phyloP scores from a whole-genome alignment of 2,113 vertebrate species.

The Beaufortia kweichowensis region DNA sequence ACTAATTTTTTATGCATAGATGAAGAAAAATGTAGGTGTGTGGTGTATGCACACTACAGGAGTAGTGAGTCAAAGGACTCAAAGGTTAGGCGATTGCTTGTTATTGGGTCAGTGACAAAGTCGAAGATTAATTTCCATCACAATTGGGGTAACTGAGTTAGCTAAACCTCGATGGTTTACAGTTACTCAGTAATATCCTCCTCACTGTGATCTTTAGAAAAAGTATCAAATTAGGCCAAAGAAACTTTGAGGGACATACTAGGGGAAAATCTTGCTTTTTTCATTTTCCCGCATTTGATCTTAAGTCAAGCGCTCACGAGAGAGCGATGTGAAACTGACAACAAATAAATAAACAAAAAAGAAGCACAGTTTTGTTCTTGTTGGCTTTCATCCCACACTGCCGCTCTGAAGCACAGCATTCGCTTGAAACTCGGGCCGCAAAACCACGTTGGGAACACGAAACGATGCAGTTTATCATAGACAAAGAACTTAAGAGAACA shows the following conservation, averaged over 20 bases:
- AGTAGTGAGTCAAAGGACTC: too few species aligned
- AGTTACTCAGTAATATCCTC: conserved; percentile 36
- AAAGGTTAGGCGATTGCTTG: too few species aligned
- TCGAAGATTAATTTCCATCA: not conserved
- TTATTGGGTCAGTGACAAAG: not conserved
- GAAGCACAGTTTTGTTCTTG: conserved; percentile 59
- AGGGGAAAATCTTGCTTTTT: conserved; percentile 36
- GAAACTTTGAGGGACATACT: conserved; percentile 61
- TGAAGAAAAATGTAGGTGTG: not conserved
- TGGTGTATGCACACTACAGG: not conserved
- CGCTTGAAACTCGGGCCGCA: conserved; percentile 15
- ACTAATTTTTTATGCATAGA: not conserved
- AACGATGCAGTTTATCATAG: conserved; percentile 28
- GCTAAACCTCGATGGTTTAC: conserved; percentile 34
- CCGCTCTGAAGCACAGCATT: conserved; percentile 42
- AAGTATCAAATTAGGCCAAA: conserved; percentile 59
- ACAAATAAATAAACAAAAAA: conserved; percentile 70
- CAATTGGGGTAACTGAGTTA: conserved; percentile 6
- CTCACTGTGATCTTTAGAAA: conserved; percentile 23
- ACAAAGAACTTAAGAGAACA: conserved; percentile 34
- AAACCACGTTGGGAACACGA: not conserved
- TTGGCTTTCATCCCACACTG: conserved; percentile 68
- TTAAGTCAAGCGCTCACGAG: conserved; percentile 58
- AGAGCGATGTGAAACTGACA: conserved; percentile 52
- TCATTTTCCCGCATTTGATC: conserved; percentile 56